Conservation (phyloP, 2,888 invertebrate genomes). For the Saturnia japonica region DNA sequence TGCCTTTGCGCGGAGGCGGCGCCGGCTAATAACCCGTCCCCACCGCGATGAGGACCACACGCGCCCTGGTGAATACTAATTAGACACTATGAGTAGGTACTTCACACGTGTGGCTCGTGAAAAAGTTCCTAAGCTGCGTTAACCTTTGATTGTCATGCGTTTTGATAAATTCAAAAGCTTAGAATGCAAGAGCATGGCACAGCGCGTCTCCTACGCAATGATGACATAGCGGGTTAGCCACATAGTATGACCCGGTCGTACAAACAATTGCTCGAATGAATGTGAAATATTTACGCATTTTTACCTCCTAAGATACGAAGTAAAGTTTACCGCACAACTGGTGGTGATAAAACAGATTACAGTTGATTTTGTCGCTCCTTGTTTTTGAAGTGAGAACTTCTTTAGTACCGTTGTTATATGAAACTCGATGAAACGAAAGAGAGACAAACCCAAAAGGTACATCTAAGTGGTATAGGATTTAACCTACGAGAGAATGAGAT, state of each 20-base stretch:
- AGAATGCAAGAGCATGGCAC: constrained; percentile 13
- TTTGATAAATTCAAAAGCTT: constrained; percentile 1
- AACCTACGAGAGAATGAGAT: too few species aligned
- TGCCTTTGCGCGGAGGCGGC: constrained; percentile 81
- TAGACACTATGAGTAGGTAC: constrained; percentile 72
- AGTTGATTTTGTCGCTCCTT: background rate
- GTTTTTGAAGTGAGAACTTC: too few species aligned
- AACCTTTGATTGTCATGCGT: constrained; percentile 1
- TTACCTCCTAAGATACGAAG: constrained; percentile 20
- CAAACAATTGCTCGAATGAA: constrained; percentile 28
- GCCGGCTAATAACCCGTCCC: constrained; percentile 82
- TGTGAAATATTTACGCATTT: constrained; percentile 32
- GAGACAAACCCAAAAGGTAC: too few species aligned
- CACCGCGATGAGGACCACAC: constrained; percentile 79
- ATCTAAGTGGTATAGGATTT: too few species aligned
- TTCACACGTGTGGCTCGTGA: constrained; percentile 40
- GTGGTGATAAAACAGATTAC: background rate
- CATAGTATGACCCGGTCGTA: constrained; percentile 27
- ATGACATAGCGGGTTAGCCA: constrained; percentile 34
- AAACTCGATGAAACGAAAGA: too few species aligned
- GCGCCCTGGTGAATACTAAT: constrained; percentile 82
- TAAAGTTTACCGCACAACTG: background rate
- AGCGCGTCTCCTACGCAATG: constrained; percentile 29
- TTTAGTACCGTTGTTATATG: too few species aligned
- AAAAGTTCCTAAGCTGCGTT: constrained; percentile 34